A percentile compares a stretch with the other conserved stretches of the same genome.
Evolutionary conservation across 2,888 invertebrate genomes (phyloP).

Genomic region (Embidobia sp.): DNA sequence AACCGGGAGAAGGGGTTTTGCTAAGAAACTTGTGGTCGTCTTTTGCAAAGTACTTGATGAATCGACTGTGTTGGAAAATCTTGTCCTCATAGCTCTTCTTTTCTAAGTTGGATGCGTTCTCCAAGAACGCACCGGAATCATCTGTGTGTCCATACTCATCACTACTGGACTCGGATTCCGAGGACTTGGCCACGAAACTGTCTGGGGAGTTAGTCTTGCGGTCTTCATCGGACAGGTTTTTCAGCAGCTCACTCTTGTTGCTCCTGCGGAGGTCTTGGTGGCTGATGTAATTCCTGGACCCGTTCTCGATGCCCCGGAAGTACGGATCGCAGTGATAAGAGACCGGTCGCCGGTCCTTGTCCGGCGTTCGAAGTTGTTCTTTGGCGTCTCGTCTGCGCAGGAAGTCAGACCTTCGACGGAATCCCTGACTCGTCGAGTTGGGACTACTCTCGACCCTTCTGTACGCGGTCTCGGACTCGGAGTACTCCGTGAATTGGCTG

Average conservation of each 20-base stretch:
- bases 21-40: conserved; percentile 72
- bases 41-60: conserved; percentile 77
- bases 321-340: conserved; percentile 42
- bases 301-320: conserved; percentile 35
- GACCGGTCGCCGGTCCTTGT: conserved; percentile 47
- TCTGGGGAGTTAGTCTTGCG: conserved; percentile 80
- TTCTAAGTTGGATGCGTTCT: conserved; percentile 81
- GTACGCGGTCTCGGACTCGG: conserved; percentile 77
- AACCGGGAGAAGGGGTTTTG: conserved; percentile 61
- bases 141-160: conserved; percentile 83
- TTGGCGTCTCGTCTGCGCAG: conserved; percentile 73
- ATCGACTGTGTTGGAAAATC: conserved; percentile 70
- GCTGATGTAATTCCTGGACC: conserved; percentile 48
- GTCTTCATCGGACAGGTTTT: conserved; percentile 78
- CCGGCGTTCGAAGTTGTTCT: conserved; percentile 56
- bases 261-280: conserved; percentile 73
- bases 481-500: conserved; percentile 78
- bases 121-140: conserved; percentile 79
- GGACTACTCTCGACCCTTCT: conserved; percentile 62
- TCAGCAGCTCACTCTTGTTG: conserved; percentile 61
- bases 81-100: conserved; percentile 68
- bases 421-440: conserved; percentile 69
- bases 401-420: conserved; percentile 77
- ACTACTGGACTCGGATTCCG: conserved; percentile 79
- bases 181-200: conserved; percentile 79